Evolutionary conservation across 2,888 invertebrate species (phyloP).

Genomic region (Cheilosia grossa): DNA sequence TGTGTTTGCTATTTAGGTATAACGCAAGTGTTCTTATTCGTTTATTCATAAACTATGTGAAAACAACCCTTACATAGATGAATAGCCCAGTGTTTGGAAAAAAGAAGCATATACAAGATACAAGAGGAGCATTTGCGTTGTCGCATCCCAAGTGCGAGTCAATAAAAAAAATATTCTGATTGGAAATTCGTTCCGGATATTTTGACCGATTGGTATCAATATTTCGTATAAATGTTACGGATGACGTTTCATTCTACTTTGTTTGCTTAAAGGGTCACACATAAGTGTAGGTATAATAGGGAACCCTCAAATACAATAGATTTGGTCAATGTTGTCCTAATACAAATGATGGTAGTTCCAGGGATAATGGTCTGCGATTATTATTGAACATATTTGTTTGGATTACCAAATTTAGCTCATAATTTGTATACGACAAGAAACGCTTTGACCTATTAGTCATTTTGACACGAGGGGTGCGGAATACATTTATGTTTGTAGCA

Average conservation of each 20-base stretch:
- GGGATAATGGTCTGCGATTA: slow-evolving; percentile 61
- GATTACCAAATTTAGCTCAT: slow-evolving; percentile 59
- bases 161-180: slow-evolving; percentile 64
- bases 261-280: slow-evolving; percentile 40
- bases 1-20: slow-evolving; percentile 30
- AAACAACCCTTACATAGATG: slow-evolving; percentile 68
- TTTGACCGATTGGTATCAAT: slow-evolving; percentile 74
- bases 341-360: slow-evolving; percentile 63
- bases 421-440: slow-evolving; percentile 54
- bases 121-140: not conserved
- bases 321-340: slow-evolving; percentile 27
- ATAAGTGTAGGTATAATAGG: not conserved
- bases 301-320: slow-evolving; percentile 10
- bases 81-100: slow-evolving; percentile 9
- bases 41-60: slow-evolving; percentile 47
- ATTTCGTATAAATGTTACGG: slow-evolving; percentile 42
- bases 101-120: not conserved
- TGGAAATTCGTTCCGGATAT: slow-evolving; percentile 74
- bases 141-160: not conserved
- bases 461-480: slow-evolving; percentile 30
- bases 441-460: slow-evolving; percentile 40
- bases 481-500: not conserved
- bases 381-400: slow-evolving; percentile 64
- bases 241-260: slow-evolving; percentile 29
- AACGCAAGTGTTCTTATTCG: slow-evolving; percentile 36